Percentiles rank a stretch among this genome's conserved stretches.
phyloP scores from a whole-genome alignment of 2,888 invertebrate genomes.

The Cryptocephalus primarius region DNA sequence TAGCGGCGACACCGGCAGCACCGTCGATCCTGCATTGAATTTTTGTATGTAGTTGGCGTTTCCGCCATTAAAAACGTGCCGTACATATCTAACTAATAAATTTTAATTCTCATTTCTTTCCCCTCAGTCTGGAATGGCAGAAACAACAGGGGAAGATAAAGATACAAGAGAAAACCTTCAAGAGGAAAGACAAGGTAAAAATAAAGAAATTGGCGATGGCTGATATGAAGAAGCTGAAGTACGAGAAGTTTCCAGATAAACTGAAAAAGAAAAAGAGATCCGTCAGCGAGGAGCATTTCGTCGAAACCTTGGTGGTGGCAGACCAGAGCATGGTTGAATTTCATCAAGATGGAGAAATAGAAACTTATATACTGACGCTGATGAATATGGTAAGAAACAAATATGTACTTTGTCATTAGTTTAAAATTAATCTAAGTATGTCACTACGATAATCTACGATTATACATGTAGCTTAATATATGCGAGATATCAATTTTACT shows the following conservation, averaged over 20 bases:
- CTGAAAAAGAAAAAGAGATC: constrained; percentile 41
- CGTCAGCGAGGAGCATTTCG: constrained; percentile 64
- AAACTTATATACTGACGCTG: constrained; percentile 78
- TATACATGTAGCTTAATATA: too few relatives aligned
- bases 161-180: constrained; percentile 36
- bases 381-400: constrained; percentile 72
- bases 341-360: constrained; percentile 68
- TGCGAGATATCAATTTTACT: too few relatives aligned
- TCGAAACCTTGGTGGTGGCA: constrained; percentile 79
- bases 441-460: too few relatives aligned
- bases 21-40: too few relatives aligned
- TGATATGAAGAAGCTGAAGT: constrained; percentile 34
- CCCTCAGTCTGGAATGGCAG: constrained; percentile 48
- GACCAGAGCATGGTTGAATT: constrained; percentile 81
- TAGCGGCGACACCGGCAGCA: too few relatives aligned
- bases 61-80: too few relatives aligned
- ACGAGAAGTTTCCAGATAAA: constrained; percentile 25
- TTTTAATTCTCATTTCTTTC: not conserved
- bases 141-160: constrained; percentile 39
- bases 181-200: constrained; percentile 22
- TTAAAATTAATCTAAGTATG: too few relatives aligned
- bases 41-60: too few relatives aligned
- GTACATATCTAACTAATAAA: too few relatives aligned
- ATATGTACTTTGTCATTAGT: too few relatives aligned
- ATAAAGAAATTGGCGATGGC: constrained; percentile 30